Conservation (phyloP, 2,797 vertebrate genomes). For the Petrocephalus sullivani region DNA sequence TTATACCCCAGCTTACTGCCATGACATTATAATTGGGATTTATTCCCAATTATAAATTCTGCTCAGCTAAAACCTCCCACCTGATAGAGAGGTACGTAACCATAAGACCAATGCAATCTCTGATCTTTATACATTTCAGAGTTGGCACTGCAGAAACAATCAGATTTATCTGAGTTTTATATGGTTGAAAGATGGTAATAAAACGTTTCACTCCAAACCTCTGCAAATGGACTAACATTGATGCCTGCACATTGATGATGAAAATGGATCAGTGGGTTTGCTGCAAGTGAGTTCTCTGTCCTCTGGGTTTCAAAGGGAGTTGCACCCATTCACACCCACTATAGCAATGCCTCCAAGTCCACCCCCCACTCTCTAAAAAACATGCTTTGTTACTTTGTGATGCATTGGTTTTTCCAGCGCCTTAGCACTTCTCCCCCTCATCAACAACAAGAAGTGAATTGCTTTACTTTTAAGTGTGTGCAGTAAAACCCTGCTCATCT, state of each 20-base stretch:
- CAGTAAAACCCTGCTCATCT: not conserved
- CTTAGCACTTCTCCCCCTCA: not conserved
- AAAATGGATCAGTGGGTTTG: not conserved
- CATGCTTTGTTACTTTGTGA: not conserved
- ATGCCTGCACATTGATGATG: not conserved
- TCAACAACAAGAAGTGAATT: not conserved
- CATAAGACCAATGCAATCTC: not conserved
- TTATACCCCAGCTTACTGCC: not conserved
- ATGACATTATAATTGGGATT: not conserved
- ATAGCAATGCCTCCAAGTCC: not conserved
- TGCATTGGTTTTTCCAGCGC: not conserved
- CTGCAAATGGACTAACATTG: not conserved
- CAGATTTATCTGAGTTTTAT: not conserved
- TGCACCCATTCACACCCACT: not conserved
- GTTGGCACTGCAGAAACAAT: not conserved
- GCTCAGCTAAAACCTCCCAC: not conserved
- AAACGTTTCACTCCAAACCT: not conserved
- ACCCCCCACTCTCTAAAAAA: not conserved
- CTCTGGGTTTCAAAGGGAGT: constrained; percentile 2
- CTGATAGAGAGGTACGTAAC: not conserved
- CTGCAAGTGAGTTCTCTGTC: not conserved
- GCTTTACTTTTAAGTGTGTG: constrained; percentile 9
- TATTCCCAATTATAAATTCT: not conserved
- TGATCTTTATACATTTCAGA: not conserved
- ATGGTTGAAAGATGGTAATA: not conserved